phyloP scores from a whole-genome alignment of 2,113 vertebrate genomes.

The Tringa solitaria region DNA sequence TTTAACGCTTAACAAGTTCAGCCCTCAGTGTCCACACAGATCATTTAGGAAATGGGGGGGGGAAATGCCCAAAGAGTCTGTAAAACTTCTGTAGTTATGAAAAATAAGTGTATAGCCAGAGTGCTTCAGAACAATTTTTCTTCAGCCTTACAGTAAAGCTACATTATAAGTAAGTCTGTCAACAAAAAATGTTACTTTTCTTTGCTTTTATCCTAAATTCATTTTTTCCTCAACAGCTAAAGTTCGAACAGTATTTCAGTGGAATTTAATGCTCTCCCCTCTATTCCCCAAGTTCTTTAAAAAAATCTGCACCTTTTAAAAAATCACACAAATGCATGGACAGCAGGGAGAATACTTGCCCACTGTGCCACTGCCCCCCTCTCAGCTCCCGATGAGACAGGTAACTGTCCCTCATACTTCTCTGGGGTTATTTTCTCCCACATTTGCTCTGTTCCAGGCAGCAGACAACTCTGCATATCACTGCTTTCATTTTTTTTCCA shows the following conservation, averaged over 20 bases:
- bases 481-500: neutral
- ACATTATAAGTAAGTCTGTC: neutral
- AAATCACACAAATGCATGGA: neutral
- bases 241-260: neutral
- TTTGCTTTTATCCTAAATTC: neutral
- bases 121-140: neutral
- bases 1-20: neutral
- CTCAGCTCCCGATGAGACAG: neutral
- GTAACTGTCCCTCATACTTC: neutral
- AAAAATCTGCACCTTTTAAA: neutral
- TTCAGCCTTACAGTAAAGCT: neutral
- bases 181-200: neutral
- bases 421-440: neutral
- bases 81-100: neutral
- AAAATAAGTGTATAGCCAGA: neutral
- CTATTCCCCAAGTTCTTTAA: neutral
- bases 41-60: neutral
- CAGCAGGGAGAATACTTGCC: neutral
- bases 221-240: neutral
- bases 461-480: neutral
- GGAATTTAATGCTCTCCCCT: neutral
- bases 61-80: neutral
- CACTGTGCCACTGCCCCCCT: accelerated
- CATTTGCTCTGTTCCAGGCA: neutral
- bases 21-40: neutral